Evolutionary conservation across 1,140 invertebrate genomes (phyloP).

Genomic region (Stratiolaelaps scimitus): DNA sequence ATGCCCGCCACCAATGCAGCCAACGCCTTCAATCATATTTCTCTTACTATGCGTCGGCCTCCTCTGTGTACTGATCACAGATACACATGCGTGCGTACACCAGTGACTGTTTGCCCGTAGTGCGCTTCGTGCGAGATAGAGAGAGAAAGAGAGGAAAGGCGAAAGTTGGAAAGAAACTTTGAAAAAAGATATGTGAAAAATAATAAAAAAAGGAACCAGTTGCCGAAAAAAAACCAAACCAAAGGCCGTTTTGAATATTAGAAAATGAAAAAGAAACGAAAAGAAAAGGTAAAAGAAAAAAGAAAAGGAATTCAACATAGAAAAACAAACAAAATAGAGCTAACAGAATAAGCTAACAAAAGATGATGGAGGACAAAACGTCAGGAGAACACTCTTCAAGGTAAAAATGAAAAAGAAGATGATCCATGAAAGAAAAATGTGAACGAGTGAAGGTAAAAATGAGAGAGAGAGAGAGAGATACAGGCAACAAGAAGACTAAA

Average conservation of each 20-base stretch:
- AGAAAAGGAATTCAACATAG: neutral
- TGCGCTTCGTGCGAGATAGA: too few relatives aligned
- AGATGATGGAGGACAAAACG: neutral
- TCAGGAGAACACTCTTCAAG: conserved; percentile 13
- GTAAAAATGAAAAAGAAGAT: conserved; percentile 26
- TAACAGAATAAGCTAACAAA: conserved; percentile 28
- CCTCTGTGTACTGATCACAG: conserved; percentile 29
- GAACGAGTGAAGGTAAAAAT: conserved; percentile 27
- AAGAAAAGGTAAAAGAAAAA: conserved; percentile 26
- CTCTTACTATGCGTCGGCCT: neutral
- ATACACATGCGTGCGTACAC: too few relatives aligned
- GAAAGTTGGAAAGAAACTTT: conserved; percentile 8
- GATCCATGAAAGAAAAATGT: conserved; percentile 24
- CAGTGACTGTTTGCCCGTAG: too few relatives aligned
- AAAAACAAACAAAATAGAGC: conserved; percentile 30
- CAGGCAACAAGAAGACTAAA: too few relatives aligned
- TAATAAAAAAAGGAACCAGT: conserved; percentile 30
- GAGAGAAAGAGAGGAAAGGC: too few relatives aligned
- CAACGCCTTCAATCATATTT: neutral
- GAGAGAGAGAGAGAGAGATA: neutral
- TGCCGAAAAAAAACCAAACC: conserved; percentile 21
- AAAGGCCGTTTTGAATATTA: too few relatives aligned
- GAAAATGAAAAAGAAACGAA: neutral
- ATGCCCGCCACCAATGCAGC: neutral
- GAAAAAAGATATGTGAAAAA: conserved; percentile 6